Base-by-base conservation (phyloP, 2,797 vertebrate species). In the Sebastes oblongus region DNA sequence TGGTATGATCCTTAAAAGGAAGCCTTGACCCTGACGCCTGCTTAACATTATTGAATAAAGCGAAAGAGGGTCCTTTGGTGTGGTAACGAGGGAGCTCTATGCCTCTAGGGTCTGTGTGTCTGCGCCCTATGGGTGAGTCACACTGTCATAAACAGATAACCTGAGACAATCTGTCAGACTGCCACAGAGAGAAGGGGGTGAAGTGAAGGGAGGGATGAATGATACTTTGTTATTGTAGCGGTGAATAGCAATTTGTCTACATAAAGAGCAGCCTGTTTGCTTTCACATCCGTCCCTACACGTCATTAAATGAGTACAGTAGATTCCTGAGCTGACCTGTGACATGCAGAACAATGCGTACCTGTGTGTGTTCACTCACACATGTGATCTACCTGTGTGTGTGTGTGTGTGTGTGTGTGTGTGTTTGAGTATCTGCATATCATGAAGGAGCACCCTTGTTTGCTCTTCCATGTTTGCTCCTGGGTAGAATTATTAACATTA, bases 311-410 rank as follows among this genome's bases (percentile, higher is more conserved):
- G 75, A 76, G 42, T 75, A 61, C 66, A 75, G 71, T 66, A 46
- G 75, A 87, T 92, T 93, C 87, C 85, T 87, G 84, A 85, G 72
- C 71, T 69, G 69, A 87, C 85, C 77, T 69, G 62, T 76, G 76
- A 72, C 56, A 54, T 64, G 16, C 30, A 2, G 71, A 87, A 78
- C 76, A 87, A 78, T 72, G 62, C 30, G 13, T 72, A 72, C 66
- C 54, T 83, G 64, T 86, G 73, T 86, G 66, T 22, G 39, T 52
- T 75, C 71, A 65, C 85, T 30, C 56, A 73, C 42, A 72, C 7
- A 10, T 50, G 16, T 84, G 66, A 54, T 54, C 20, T 83, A 75
- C 84, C 61, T 27, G 36, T 58, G 8, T 60, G 36, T 30, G 29
- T 29, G 29, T 29, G 27, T 24, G 24, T 24, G 24, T 36, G 34